Base-by-base conservation (phyloP, 2,797 vertebrate species). In the Sylvilagus floridanus region DNA sequence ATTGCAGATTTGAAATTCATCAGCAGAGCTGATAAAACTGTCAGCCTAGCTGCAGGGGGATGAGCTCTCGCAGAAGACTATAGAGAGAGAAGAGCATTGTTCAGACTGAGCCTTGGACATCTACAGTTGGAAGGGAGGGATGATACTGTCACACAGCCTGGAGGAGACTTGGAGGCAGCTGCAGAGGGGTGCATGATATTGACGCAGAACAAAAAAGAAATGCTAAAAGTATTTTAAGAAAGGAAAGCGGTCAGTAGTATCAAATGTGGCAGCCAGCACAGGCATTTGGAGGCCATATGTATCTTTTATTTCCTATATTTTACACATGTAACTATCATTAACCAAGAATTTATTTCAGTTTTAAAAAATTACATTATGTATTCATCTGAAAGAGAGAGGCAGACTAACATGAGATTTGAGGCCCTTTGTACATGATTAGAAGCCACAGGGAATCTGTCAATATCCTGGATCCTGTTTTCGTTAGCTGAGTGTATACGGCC, bases 271-370 rank as follows among this genome's bases (percentile, higher is more conserved):
- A 28, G 37, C 78, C 13, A 71, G 10, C 32, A 22, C 16, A 62
- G 57, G 30, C 11, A 50, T 72, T 35, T 57, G 54, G 37, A 19
- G 60, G 35, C 42, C 19, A 3, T 79, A 2, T 10, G 0, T 60
- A 37, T 37, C 72, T 78, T 95, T 85, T 72, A 35, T 96, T 94
- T 83, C 65, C 24, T 60, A 7, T 76, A 37, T 82, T 91, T 88
- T 47, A 32, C 57, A 35, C 9, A 13, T 2, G 71, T 75, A 94
- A 68, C 65, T 90, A 13, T 16, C 32, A 21, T 75, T 82, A 42
- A 82, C 73, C 24, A 35, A 5, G 5, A 16, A 3, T 52, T 94
- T 37, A 24, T 65, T 76, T 75, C 26, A 42, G 68, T 57, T 57
- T 57, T 57, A 5, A 57, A 57, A 57, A 57, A 4, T 19, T 14